Evolutionary conservation across 1,140 invertebrate species (phyloP), one percentile per base, ranked within the genome.

Genomic region (Globodera rostochiensis): DNA sequence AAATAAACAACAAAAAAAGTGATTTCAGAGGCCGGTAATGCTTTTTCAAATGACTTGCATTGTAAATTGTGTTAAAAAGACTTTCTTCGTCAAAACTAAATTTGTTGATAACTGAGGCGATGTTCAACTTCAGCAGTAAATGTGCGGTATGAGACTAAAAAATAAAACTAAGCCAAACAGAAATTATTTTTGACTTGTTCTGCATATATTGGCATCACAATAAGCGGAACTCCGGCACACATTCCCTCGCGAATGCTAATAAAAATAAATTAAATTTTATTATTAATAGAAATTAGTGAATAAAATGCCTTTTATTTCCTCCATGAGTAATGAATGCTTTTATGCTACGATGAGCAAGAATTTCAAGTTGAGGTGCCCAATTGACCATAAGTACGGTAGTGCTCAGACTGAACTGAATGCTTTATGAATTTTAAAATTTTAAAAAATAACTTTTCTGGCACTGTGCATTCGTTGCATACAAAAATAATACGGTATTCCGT

Each of bases 401-500:
- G 13, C 11, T 21, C 13, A 64, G 46, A 19, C 46, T 66, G n/a
- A 67, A 19, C 46, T 66, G n/a, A 67, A 67, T 19, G 9, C 45
- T 21, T 36, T 36, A 36, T 36, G 36, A 36, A 36, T 36, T 36
- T 36, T 36, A 36, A 36, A 36, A 36, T 15, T 15, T 64, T 1
- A 6, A 1, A 45, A 50, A 6, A 5, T 11, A 25, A 71, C 57
- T 50, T n/a, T 45, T 79, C 9, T 9, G 79, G 71, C 6, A 73
- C 8, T 78, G 85, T 47, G 49, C 74, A 50, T 47, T 73, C 79
- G 49, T 85, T 85, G 71, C 74, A 80, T 3, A 74, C 69, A 78
- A 84, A 80, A 69, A 84, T 78, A 19, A 84, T 36, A 21, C 83
- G 83, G 71, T 84, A 84, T n/a, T 86, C 57, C 11, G 73, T 49